Base-by-base conservation (phyloP, 2,888 invertebrate genomes). In the Mayetiola destructor region DNA sequence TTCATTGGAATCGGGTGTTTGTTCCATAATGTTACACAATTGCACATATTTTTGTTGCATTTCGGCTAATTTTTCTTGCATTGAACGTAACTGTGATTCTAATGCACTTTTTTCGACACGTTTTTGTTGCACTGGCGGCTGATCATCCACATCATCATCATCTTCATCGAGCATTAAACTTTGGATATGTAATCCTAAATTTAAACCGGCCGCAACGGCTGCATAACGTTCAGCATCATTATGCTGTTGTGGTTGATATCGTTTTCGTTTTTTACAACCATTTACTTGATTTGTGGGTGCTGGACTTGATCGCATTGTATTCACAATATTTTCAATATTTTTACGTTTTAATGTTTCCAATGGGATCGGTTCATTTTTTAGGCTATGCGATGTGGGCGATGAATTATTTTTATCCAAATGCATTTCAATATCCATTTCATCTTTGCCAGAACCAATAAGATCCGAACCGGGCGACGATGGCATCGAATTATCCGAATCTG, bases 201-300 rank as follows among this genome's bases (percentile, higher is more conserved):
- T 77, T 57, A 78, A 70, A 52, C 77, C 77, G n/a, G n/a, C n/a
- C 2, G 72, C 72, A 1, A 73, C 71, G 62, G 73, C 79, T 68
- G 73, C 79, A 64, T 76, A 76, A n/a, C 81, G 73, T 63, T 81
- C 81, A 63, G 79, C 80, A 67, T 87, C 87, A n/a, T n/a, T n/a
- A 71, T 93, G 91, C 68, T 94, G 94, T 71, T 93, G 92, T 12
- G 95, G 95, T 67, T 93, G 92, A 69, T 94, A 94, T 30, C 94
- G 78, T 73, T 96, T 96, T 54, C 95, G 81, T 73, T 96, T 96
- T 72, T 93, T 93, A 74, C 92, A 93, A 55, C 93, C 92, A 73
- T 92, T 92, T 10, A 71, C 71, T 63, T 69, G 71, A 14, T 69
- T 63, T 70, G 85, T 83, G 1, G 81, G 79, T 64, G 79, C 79